Evolutionary conservation across 2,888 invertebrate genomes (phyloP).

Genomic region (Metallyticus violacea): DNA sequence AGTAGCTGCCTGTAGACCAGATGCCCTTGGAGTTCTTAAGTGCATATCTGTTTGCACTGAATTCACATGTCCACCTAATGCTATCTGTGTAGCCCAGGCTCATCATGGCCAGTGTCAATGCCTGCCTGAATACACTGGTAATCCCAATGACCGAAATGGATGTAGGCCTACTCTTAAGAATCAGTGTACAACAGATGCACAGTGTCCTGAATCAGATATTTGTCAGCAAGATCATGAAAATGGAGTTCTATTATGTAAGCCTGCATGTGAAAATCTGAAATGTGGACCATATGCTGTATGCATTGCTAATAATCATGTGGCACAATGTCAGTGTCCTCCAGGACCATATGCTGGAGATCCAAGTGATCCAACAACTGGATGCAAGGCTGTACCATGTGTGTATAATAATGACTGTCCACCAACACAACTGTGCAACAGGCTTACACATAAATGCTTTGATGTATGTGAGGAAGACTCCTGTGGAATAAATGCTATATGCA

Average conservation of each 20-base stretch:
- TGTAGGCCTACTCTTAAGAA: constrained; percentile 71
- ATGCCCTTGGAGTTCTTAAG: constrained; percentile 80
- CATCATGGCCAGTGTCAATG: constrained; percentile 83
- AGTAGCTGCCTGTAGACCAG: constrained; percentile 72
- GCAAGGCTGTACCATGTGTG: constrained; percentile 78
- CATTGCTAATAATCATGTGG: constrained; percentile 83
- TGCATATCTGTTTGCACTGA: constrained; percentile 75
- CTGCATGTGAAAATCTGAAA: constrained; percentile 71
- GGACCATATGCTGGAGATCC: constrained; percentile 86
- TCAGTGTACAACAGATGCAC: constrained; percentile 73
- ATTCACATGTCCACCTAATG: constrained; percentile 81
- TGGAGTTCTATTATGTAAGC: constrained; percentile 64
- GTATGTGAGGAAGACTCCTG: constrained; percentile 80
- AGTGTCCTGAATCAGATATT: constrained; percentile 79
- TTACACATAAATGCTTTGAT: constrained; percentile 77
- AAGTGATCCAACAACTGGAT: constrained; percentile 69
- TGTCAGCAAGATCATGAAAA: constrained; percentile 61
- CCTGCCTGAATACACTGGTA: constrained; percentile 77
- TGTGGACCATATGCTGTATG: constrained; percentile 88
- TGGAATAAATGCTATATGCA: constrained; percentile 83
- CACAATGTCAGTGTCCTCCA: constrained; percentile 85
- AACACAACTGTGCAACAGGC: constrained; percentile 75
- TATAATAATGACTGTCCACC: constrained; percentile 82
- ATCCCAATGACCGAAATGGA: constrained; percentile 87
- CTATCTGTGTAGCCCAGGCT: constrained; percentile 70